Evolutionary conservation across 2,888 invertebrate species (phyloP), one percentile per base, ranked within the genome.

Genomic region (Diaphora mendica): DNA sequence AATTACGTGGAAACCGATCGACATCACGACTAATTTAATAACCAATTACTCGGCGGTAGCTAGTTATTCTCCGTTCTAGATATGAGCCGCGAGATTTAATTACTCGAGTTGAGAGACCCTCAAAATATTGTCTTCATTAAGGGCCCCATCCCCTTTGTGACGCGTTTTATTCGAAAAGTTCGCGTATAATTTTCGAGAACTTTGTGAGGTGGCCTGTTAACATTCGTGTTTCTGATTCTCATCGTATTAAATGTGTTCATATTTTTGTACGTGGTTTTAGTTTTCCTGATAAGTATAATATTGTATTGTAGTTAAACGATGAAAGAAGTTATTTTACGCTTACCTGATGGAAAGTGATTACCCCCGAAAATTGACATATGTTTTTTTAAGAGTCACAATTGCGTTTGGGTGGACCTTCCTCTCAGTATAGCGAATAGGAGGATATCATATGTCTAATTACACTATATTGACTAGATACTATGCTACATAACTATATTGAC

Each of bases 91-190:
- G 86, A 89, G 89, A 93, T 92, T 94, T 93, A 93, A 94, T 94
- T 92, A 94, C 86, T 78, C 80, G 91, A 94, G 90, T 94, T 91
- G 81, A 81, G 85, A 87, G 82, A 86, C 85, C 90, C 88, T 86
- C 90, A 90, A 92, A 94, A 93, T 94, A 94, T 93, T 93, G 92
- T 94, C 93, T 94, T 94, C 94, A 93, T 94, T 93, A 94, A 91
- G 91, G 86, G 81, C 85, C 78, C 75, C 82, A 85, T 89, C 90
- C 85, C 92, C 92, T 93, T 92, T 92, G 93, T 92, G 89, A 85
- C 88, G 81, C 90, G 91, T 93, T 94, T 94, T 93, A 95, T 94
- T 94, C 89, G 94, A 94, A 94, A 95, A 95, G 91, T 95, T 95
- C 84, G 77, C 86, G 86, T 89, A 90, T 94, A 93, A 94, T 92